A percentile compares a stretch with the other conserved stretches of the same genome.
phyloP scores from a whole-genome alignment of 2,888 invertebrate species.

The Hanleya hanleyi region DNA sequence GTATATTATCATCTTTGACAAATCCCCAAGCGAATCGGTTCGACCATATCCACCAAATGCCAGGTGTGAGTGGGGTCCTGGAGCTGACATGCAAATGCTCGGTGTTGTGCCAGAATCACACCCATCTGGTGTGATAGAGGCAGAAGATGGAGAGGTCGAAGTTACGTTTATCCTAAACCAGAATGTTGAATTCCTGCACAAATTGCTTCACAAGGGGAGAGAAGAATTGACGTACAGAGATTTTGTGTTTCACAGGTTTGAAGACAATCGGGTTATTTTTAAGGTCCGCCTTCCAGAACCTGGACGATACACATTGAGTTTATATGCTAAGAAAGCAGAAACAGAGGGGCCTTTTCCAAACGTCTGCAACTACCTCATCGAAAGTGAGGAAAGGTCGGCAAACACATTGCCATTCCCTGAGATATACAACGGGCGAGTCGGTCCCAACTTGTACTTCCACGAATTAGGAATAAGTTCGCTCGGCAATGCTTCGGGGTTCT shows the following conservation, averaged over 20 bases:
- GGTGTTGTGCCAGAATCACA: neutral
- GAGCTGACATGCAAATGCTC: neutral
- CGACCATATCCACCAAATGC: neutral
- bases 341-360: neutral
- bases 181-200: neutral
- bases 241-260: neutral
- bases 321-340: neutral
- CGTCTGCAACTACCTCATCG: neutral
- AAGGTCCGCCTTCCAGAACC: neutral
- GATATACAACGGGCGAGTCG: slow-evolving; percentile 1
- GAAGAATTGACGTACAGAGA: neutral
- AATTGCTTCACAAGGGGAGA: neutral
- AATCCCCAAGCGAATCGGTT: neutral
- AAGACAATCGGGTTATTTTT: neutral
- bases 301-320: neutral
- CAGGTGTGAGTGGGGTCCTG: neutral
- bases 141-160: neutral
- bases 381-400: neutral
- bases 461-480: neutral
- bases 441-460: neutral
- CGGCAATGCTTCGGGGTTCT: neutral
- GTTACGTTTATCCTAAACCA: neutral
- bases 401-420: neutral
- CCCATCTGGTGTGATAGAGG: neutral
- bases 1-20: neutral